phyloP scores from a whole-genome alignment of 2,113 vertebrate genomes.

The Sialia sialis region DNA sequence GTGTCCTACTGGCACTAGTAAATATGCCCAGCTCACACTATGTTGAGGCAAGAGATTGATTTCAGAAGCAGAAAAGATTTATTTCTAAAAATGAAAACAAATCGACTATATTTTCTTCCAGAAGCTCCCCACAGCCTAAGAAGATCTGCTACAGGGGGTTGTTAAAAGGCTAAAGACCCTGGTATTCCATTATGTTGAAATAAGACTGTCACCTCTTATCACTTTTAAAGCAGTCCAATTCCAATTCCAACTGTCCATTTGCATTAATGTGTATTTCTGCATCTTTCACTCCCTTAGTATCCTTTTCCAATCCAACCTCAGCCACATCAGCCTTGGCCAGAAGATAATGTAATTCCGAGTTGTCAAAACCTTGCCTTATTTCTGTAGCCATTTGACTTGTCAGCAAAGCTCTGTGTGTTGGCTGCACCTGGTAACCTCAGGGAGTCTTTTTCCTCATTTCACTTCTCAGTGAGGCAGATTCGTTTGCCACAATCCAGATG shows the following conservation, averaged over 20 bases:
- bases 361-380: background rate
- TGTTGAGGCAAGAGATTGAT: background rate
- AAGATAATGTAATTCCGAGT: background rate
- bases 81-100: background rate
- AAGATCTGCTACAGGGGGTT: background rate
- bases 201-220: background rate
- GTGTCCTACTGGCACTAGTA: background rate
- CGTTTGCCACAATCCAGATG: accelerated
- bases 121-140: background rate
- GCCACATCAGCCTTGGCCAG: background rate
- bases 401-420: background rate
- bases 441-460: background rate
- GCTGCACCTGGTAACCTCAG: background rate
- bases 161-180: background rate
- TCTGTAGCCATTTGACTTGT: background rate
- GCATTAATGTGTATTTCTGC: background rate
- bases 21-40: background rate
- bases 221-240: background rate
- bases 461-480: background rate
- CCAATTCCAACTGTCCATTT: background rate
- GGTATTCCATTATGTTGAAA: background rate
- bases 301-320: background rate
- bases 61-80: background rate
- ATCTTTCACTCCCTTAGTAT: background rate
- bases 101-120: background rate